Percentiles rank a stretch among this genome's conserved stretches.
Conservation (phyloP, 1,140 invertebrate genomes). For the Plutomurus gul region DNA sequence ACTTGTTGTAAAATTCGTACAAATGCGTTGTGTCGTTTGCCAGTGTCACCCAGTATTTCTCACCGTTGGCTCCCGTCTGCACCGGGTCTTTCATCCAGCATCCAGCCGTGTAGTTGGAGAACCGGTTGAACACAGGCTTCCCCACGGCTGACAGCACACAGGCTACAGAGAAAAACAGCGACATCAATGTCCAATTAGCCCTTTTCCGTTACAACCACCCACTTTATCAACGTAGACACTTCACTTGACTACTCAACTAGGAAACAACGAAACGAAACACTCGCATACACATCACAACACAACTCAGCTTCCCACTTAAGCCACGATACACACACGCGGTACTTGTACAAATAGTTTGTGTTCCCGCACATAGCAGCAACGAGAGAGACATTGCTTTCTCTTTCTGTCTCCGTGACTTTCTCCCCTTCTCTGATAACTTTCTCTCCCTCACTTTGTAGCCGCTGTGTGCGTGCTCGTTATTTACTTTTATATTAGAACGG, state of each 20-base stretch:
- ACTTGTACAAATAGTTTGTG: too few species aligned
- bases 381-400: too few species aligned
- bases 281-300: not conserved
- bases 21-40: slow-evolving; percentile 71
- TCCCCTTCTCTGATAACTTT: too few species aligned
- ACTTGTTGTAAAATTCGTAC: slow-evolving; percentile 77
- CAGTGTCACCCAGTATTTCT: slow-evolving; percentile 81
- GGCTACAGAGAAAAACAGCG: slow-evolving; percentile 64
- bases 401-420: too few species aligned
- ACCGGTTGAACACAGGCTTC: slow-evolving; percentile 84
- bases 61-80: slow-evolving; percentile 64
- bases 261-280: too few species aligned
- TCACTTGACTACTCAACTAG: not conserved
- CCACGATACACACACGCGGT: too few species aligned
- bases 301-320: not conserved
- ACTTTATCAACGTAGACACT: not conserved
- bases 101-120: slow-evolving; percentile 70
- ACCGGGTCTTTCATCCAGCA: slow-evolving; percentile 84
- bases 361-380: too few species aligned
- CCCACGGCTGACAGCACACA: slow-evolving; percentile 87
- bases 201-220: not conserved
- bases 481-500: too few species aligned
- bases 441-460: not conserved
- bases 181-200: not conserved
- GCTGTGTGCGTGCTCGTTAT: too few species aligned